Percentiles rank a stretch among this genome's conserved stretches.
These are phyloP conservation scores for Engystomops pustulosus DNA, from an alignment of 2,113 vertebrate genomes.

Conservation along the genomic window DNA sequence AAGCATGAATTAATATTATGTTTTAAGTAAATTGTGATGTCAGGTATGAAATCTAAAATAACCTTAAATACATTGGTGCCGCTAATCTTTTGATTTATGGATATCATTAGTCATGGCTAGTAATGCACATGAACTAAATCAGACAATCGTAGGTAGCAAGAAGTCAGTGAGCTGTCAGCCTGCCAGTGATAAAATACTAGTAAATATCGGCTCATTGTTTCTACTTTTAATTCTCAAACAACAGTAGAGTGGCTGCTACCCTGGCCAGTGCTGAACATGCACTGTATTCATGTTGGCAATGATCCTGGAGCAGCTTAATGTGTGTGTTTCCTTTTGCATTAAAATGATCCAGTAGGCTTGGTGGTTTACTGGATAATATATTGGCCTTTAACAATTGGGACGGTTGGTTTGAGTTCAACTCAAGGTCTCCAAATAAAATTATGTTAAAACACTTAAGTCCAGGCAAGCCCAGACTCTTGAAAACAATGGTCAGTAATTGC, in stretches of 20 bases:
- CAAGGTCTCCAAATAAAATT: constrained; percentile 59
- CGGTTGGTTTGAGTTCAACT: constrained; percentile 62
- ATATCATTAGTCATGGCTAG: no score
- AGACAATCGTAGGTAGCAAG: no score
- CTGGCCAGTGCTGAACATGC: constrained; percentile 4
- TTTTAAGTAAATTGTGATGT: no score
- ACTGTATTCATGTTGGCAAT: constrained; percentile 61
- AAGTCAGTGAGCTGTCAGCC: not conserved
- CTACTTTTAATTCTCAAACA: constrained; percentile 48
- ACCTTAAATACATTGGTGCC: no score
- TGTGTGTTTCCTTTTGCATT: constrained; percentile 64
- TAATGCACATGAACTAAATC: no score
- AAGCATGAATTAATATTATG: no score
- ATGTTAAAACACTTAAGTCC: not conserved
- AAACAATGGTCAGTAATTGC: not conserved
- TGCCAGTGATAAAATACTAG: constrained; percentile 47
- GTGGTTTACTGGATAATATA: constrained; percentile 63
- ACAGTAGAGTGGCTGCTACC: constrained; percentile 38
- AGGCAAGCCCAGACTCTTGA: constrained; percentile 1
- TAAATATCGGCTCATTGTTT: constrained; percentile 5
- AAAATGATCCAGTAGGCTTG: constrained; percentile 64
- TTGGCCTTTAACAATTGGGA: constrained; percentile 58
- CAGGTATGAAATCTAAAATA: no score
- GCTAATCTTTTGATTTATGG: no score
- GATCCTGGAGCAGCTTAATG: constrained; percentile 61